phyloP scores from a whole-genome alignment of 2,113 vertebrate species.

The Cygnus buccinator region DNA sequence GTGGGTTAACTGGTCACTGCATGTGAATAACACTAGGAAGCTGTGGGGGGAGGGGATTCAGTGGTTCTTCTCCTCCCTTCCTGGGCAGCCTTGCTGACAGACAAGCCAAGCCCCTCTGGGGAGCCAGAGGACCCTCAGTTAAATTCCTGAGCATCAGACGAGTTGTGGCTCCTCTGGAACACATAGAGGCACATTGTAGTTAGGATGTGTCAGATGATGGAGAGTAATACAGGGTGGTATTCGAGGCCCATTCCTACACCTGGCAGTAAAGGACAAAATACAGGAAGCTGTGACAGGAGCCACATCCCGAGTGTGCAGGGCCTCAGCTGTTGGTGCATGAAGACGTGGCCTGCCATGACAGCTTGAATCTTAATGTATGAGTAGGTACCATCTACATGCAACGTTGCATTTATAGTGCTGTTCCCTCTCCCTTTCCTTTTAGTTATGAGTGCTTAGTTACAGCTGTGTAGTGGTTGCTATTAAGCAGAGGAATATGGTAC shows the following conservation, averaged over 20 bases:
- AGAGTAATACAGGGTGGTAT: neutral
- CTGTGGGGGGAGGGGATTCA: neutral
- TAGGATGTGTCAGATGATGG: fast-evolving
- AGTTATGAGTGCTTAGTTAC: neutral
- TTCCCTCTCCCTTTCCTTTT: neutral
- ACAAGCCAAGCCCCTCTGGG: neutral
- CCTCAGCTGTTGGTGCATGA: neutral
- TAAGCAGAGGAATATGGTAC: neutral
- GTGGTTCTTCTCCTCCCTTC: neutral
- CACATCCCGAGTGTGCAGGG: neutral
- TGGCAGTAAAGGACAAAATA: neutral
- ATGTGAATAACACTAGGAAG: neutral
- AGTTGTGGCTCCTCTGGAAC: neutral
- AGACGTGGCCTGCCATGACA: neutral
- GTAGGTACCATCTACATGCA: neutral
- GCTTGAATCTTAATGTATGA: neutral
- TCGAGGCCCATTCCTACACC: neutral
- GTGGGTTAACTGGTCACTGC: neutral
- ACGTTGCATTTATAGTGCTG: too few relatives aligned
- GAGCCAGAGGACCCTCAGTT: neutral
- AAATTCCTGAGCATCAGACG: neutral
- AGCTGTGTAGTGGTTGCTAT: neutral
- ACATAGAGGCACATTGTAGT: neutral
- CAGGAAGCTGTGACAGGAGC: neutral
- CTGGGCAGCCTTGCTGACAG: neutral